Evolutionary conservation across 2,113 vertebrate genomes (phyloP).

Genomic region (Collichthys lucidus): DNA sequence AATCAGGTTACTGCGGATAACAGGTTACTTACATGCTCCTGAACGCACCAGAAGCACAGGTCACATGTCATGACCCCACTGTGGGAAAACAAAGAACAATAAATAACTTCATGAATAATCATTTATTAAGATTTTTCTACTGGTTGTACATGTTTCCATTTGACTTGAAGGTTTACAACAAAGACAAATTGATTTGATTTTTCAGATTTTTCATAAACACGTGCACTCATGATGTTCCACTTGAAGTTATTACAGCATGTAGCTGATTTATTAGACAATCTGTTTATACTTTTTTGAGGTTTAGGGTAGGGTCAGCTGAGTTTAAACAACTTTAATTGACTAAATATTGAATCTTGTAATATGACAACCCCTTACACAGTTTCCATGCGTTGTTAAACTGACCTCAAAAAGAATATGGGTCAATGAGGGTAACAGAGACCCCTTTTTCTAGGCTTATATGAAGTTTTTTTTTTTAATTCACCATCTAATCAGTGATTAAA

Average conservation of each 20-base stretch:
- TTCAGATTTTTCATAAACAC: not conserved
- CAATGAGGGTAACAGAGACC: too few species aligned
- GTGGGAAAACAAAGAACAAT: not conserved
- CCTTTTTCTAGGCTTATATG: not conserved
- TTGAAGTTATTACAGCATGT: not conserved
- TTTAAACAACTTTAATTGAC: not conserved
- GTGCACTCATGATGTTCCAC: not conserved
- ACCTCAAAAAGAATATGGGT: not conserved
- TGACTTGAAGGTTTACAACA: not conserved
- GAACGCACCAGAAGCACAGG: slow-evolving; percentile 10
- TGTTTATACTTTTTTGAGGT: not conserved
- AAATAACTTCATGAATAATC: not conserved
- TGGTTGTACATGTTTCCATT: not conserved
- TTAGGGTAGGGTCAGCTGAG: too few species aligned
- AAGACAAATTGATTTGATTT: not conserved
- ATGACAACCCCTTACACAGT: not conserved
- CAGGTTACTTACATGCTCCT: not conserved
- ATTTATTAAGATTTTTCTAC: not conserved
- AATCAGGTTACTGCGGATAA: slow-evolving; percentile 43
- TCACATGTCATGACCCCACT: slow-evolving; percentile 18
- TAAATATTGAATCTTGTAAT: not conserved
- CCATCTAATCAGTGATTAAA: not conserved
- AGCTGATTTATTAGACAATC: too few species aligned
- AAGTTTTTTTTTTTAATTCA: not conserved
- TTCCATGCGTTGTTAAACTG: not conserved